A percentile compares a stretch with the other conserved stretches of the same genome.
phyloP scores from a whole-genome alignment of 2,888 invertebrate genomes.

The Perithous albicinctus region DNA sequence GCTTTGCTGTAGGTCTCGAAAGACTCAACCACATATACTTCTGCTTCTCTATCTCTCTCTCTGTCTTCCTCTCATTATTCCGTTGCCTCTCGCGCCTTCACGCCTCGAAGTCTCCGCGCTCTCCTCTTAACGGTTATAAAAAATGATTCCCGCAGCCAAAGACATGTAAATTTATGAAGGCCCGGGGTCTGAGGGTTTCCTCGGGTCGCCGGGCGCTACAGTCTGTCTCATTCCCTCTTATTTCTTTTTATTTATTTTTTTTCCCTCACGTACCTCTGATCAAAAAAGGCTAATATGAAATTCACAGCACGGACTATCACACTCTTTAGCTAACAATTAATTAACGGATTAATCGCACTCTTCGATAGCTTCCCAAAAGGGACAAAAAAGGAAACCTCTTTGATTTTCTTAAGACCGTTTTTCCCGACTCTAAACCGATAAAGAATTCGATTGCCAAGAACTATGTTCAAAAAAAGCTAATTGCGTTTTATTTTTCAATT shows the following conservation, averaged over 20 bases:
- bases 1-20: conserved; percentile 82
- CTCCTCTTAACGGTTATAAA: conserved; percentile 79
- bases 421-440: background rate
- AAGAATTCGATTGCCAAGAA: background rate
- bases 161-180: conserved; percentile 84
- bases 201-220: conserved; percentile 66
- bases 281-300: conserved; percentile 16
- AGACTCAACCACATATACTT: conserved; percentile 66
- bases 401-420: conserved; percentile 2
- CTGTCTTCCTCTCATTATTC: conserved; percentile 32
- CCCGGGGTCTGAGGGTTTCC: conserved; percentile 72
- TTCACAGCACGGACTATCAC: background rate
- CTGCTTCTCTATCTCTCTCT: conserved; percentile 61
- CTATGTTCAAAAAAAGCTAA: background rate
- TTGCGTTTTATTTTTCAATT: conserved; percentile 37
- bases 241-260: conserved; percentile 26
- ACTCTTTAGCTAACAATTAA: conserved; percentile 21
- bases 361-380: background rate
- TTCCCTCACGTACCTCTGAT: conserved; percentile 8
- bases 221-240: conserved; percentile 57
- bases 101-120: conserved; percentile 66
- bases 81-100: conserved; percentile 63
- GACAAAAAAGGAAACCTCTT: background rate
- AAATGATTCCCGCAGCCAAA: conserved; percentile 83
- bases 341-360: conserved; percentile 23